A percentile compares a stretch with the other conserved stretches of the same genome.
These are phyloP conservation scores for Pipistrellus kuhlii DNA, from an alignment of 2,797 vertebrate species.

Conservation along the genomic window DNA sequence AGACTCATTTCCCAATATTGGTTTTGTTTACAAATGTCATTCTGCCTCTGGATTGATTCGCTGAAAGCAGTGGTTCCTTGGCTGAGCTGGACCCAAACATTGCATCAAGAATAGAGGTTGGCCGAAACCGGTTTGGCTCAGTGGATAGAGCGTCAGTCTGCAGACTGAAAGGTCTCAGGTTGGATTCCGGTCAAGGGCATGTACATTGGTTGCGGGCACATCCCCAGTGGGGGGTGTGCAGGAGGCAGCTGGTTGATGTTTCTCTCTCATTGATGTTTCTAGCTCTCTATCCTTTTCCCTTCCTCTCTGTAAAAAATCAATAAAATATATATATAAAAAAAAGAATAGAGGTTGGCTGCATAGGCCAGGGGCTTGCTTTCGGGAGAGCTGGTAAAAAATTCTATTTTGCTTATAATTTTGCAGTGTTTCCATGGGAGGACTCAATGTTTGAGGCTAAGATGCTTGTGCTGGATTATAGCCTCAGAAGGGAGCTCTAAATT, in stretches of 20 bases:
- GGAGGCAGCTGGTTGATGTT: too few relatives aligned
- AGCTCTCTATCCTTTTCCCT: too few relatives aligned
- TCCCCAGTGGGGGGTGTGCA: too few relatives aligned
- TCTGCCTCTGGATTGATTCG: neutral
- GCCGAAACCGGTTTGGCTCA: too few relatives aligned
- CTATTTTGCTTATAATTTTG: slow-evolving; percentile 25
- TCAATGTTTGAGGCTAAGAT: neutral
- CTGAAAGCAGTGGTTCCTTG: neutral
- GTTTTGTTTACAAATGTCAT: slow-evolving; percentile 20
- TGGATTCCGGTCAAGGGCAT: too few relatives aligned
- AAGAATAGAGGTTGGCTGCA: neutral
- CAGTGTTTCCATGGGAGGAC: neutral
- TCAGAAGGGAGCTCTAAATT: neutral
- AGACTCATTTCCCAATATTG: slow-evolving; percentile 30
- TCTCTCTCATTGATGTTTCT: too few relatives aligned
- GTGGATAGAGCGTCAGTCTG: too few relatives aligned
- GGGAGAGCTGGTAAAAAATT: neutral
- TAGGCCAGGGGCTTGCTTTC: neutral
- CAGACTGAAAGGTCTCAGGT: too few relatives aligned
- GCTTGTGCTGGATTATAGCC: neutral
- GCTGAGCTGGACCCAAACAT: neutral
- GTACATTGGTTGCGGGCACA: too few relatives aligned
- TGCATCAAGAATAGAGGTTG: neutral
- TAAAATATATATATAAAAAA: too few relatives aligned
- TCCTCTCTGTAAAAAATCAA: too few relatives aligned